phyloP scores from a whole-genome alignment of 2,113 vertebrate genomes.

The Conger conger region DNA sequence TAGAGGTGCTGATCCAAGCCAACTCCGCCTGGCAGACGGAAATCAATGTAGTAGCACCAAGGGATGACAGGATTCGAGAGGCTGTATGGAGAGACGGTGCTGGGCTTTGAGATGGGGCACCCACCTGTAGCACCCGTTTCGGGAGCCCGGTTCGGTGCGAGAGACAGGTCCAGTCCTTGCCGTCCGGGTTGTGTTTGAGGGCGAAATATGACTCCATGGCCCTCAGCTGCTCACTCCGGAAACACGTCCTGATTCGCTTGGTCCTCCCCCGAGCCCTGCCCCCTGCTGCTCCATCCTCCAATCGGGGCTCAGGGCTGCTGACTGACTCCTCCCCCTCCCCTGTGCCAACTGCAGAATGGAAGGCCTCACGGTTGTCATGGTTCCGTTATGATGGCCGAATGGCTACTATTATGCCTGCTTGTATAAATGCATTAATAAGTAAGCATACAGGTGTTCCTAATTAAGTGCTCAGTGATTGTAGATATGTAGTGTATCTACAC shows the following conservation, averaged over 20 bases:
- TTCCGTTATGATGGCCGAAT: neutral
- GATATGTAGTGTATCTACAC: too few relatives aligned
- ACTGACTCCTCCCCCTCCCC: slow-evolving; percentile 61
- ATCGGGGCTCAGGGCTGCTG: slow-evolving; percentile 59
- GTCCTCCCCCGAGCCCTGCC: slow-evolving; percentile 42
- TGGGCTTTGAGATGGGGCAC: neutral
- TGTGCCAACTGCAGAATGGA: slow-evolving; percentile 12
- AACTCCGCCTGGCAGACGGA: too few relatives aligned
- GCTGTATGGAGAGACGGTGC: neutral
- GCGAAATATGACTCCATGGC: slow-evolving; percentile 68
- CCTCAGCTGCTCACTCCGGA: slow-evolving; percentile 67
- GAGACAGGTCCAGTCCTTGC: slow-evolving; percentile 66
- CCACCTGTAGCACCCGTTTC: slow-evolving; percentile 70
- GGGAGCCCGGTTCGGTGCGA: slow-evolving; percentile 65
- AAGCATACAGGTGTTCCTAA: too few relatives aligned
- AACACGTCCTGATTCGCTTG: slow-evolving; percentile 70
- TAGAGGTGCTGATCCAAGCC: too few relatives aligned
- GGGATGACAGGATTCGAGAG: neutral
- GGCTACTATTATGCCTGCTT: neutral
- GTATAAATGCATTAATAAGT: too few relatives aligned
- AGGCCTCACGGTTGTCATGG: neutral
- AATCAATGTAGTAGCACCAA: neutral
- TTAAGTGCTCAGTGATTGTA: too few relatives aligned
- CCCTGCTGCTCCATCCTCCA: slow-evolving; percentile 35
- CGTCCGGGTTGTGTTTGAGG: slow-evolving; percentile 68